Base-by-base conservation (phyloP, 2,113 vertebrate species). In the Corapipo altera region DNA sequence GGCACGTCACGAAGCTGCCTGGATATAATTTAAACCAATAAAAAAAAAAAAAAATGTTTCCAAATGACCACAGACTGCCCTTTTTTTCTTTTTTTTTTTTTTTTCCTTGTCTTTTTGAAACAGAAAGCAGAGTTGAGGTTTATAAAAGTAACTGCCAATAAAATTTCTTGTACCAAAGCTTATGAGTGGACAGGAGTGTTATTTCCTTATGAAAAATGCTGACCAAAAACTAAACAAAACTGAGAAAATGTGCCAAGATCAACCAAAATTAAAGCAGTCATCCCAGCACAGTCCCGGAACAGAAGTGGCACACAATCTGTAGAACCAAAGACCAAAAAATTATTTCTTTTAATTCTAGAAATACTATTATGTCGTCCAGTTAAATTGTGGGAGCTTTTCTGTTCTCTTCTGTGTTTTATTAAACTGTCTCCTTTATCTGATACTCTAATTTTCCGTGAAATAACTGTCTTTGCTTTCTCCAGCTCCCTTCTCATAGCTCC, bases 111-210 rank as follows among this genome's bases (percentile, higher is more conserved):
- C 78, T 89, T 91, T 88, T 88, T 35, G 73, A 92, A 93, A 96
- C 80, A 96, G 96, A 98, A 98, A 97, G 94, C 97, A 97, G 95
- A 95, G 95, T 90, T 96, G 97, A 97, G 89, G 96, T 97, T 97
- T 96, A 49, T 78, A 96, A 97, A 98, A 97, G 95, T 95, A 98
- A 98, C 96, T 97, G 98, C 97, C 98, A 97, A 96, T 98, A 97
- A 98, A 97, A 97, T 98, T 98, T 98, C 96, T 98, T 98, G 98
- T 98, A 99, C 98, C 98, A 98, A 97, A 98, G 98, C 98, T 98
- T 98, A 97, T 96, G 98, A 98, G 98, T 98, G 98, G 98, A 99
- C 97, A 98, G 98, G 98, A 99, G 98, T 99, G 98, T 98, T 98
- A 94, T 95, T 97, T 97, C 98, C 98, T 98, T 96, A 97, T 97